Percentiles rank a stretch among this genome's conserved stretches.
These are phyloP conservation scores for Zelostemma sp. DNA, from an alignment of 1,140 invertebrate species.

Conservation along the genomic window DNA sequence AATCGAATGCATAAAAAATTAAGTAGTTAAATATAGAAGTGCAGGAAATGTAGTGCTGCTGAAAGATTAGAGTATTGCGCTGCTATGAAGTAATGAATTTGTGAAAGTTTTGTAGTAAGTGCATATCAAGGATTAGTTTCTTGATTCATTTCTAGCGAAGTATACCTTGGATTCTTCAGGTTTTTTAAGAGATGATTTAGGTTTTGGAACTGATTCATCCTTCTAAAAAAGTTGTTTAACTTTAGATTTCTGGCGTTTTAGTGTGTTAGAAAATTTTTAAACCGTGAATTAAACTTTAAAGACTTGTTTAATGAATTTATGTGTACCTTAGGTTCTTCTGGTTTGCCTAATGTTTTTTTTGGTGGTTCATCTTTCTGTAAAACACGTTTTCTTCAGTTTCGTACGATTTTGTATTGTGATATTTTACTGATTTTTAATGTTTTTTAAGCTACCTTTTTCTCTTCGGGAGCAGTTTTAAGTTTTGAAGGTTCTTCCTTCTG, in stretches of 20 bases:
- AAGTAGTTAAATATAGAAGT: too few relatives aligned
- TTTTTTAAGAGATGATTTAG: conserved; percentile 36
- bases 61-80: not conserved
- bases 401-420: not conserved
- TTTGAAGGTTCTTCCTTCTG: conserved; percentile 33
- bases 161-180: conserved; percentile 48
- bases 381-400: not conserved
- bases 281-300: too few relatives aligned
- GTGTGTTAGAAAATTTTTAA: too few relatives aligned
- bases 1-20: not conserved
- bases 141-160: not conserved
- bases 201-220: conserved; percentile 31
- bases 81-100: not conserved
- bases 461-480: conserved; percentile 11
- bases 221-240: conserved; percentile 15
- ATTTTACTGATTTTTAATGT: not conserved
- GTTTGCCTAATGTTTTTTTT: conserved; percentile 49
- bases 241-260: conserved; percentile 6
- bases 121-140: not conserved
- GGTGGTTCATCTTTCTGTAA: conserved; percentile 48
- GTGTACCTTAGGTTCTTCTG: conserved; percentile 46
- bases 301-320: conserved; percentile 1
- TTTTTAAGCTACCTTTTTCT: not conserved
- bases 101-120: conserved; percentile 2
- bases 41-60: conserved; percentile 13